A percentile compares a stretch with the other conserved stretches of the same genome.
Evolutionary conservation across 2,888 invertebrate genomes (phyloP).

Genomic region (Oxycera nigricornis): DNA sequence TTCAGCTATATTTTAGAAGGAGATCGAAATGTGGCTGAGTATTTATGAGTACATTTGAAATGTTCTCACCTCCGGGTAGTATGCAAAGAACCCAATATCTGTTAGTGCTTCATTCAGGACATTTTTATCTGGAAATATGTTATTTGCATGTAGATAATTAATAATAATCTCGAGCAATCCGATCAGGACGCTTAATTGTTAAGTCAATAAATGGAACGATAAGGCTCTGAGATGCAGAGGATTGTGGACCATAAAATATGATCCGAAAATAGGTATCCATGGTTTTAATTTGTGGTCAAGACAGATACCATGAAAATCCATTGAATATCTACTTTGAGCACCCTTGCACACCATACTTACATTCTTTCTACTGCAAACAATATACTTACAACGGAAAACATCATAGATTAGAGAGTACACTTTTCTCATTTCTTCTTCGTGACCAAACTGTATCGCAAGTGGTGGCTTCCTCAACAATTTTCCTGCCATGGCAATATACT

Average conservation of each 20-base stretch:
- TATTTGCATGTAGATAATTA: too few species aligned
- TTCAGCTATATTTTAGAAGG: not conserved
- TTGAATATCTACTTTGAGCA: too few species aligned
- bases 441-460: constrained; percentile 53
- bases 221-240: too few species aligned
- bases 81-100: constrained; percentile 62
- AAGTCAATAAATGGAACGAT: too few species aligned
- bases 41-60: not conserved
- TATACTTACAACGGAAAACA: constrained; percentile 65
- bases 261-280: too few species aligned
- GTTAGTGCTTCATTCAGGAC: constrained; percentile 63
- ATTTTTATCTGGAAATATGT: constrained; percentile 63
- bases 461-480: constrained; percentile 56
- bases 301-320: too few species aligned
- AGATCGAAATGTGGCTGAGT: not conserved
- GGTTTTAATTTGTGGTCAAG: too few species aligned
- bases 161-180: too few species aligned
- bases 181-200: too few species aligned
- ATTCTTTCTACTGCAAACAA: not conserved
- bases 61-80: constrained; percentile 54
- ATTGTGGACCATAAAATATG: too few species aligned
- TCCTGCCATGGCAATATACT: constrained; percentile 57
- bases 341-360: not conserved
- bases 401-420: constrained; percentile 66
- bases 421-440: constrained; percentile 66